These are phyloP conservation scores for Drosophila kambysellisi DNA, from an alignment of 2,888 invertebrate genomes.

Conservation along the genomic window DNA sequence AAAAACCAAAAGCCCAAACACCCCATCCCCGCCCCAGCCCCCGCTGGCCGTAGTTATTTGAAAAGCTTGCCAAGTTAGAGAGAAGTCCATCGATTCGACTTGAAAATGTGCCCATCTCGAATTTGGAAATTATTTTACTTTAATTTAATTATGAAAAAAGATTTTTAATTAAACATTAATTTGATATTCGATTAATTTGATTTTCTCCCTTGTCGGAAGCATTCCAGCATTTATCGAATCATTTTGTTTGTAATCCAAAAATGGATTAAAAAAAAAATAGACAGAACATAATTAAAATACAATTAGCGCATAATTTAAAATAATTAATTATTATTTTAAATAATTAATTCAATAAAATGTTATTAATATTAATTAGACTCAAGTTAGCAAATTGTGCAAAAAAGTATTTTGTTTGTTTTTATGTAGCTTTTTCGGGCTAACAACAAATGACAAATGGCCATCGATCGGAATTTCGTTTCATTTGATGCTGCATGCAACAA, in stretches of 20 bases:
- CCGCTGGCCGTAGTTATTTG: not conserved
- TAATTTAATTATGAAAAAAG: not conserved
- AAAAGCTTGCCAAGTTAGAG: not conserved
- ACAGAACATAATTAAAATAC: not conserved
- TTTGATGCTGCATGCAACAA: not conserved
- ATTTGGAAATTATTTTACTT: not conserved
- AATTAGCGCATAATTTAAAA: not conserved
- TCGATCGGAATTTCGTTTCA: not conserved
- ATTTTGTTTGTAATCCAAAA: not conserved
- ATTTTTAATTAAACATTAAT: not conserved
- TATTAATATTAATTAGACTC: not conserved
- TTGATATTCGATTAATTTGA: slow-evolving; percentile 2
- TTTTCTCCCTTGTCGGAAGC: not conserved
- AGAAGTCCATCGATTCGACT: not conserved
- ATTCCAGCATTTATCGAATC: not conserved
- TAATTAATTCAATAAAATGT: not conserved
- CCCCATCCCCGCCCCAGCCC: too few relatives aligned
- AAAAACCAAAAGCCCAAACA: not conserved
- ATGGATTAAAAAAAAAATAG: not conserved
- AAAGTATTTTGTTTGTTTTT: not conserved
- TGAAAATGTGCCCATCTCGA: not conserved
- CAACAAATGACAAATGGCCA: not conserved
- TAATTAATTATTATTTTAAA: not conserved
- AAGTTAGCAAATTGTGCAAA: not conserved
- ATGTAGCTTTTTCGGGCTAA: not conserved